Percentiles rank a stretch among this genome's conserved stretches.
phyloP scores from a whole-genome alignment of 2,888 invertebrate genomes.

The Tyria jacobaeae region DNA sequence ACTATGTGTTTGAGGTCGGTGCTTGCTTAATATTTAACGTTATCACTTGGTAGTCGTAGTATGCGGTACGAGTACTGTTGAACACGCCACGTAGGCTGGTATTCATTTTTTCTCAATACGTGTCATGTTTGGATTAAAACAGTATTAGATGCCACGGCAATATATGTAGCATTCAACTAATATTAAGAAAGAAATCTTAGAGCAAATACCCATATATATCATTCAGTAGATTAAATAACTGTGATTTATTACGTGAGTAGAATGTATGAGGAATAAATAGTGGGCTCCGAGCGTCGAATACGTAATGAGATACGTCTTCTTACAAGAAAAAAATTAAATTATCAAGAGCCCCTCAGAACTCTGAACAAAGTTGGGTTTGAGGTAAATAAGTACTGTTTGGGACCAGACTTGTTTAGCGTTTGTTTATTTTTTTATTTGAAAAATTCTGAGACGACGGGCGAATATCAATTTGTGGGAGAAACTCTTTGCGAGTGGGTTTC shows the following conservation, averaged over 20 bases:
- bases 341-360: constrained; percentile 48
- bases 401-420: constrained; percentile 50
- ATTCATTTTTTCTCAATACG: not conserved
- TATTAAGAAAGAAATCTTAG: constrained; percentile 45
- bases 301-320: constrained; percentile 56
- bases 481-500: constrained; percentile 26
- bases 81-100: too few species aligned
- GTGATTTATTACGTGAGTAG: constrained; percentile 77
- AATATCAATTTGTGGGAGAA: constrained; percentile 45
- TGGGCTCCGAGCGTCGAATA: constrained; percentile 60
- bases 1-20: too few species aligned
- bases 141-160: constrained; percentile 32
- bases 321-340: constrained; percentile 56
- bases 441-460: constrained; percentile 34
- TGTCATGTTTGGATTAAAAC: constrained; percentile 31
- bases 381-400: constrained; percentile 51
- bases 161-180: constrained; percentile 51
- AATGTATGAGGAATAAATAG: constrained; percentile 72
- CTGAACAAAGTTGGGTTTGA: constrained; percentile 44
- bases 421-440: constrained; percentile 54
- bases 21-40: too few species aligned
- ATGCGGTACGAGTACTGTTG: too few species aligned
- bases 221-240: constrained; percentile 78
- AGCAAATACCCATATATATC: constrained; percentile 61
- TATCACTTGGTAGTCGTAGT: too few species aligned